phyloP scores from a whole-genome alignment of 2,797 vertebrate genomes.

The Pampus argenteus region DNA sequence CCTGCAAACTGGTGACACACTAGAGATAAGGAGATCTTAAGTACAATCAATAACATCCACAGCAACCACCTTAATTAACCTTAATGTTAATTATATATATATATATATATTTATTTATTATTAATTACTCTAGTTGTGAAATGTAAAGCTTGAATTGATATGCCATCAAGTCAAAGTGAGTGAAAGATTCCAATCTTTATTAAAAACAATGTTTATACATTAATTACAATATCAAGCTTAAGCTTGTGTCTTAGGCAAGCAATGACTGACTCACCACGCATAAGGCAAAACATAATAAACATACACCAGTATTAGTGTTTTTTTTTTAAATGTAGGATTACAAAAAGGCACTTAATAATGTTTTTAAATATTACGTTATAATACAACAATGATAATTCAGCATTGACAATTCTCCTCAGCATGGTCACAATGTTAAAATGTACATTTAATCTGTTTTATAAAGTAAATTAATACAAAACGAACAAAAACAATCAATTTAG shows the following conservation, averaged over 20 bases:
- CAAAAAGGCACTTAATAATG: constrained; percentile 81
- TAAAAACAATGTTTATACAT: constrained; percentile 55
- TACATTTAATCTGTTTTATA: background rate
- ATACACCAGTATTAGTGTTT: constrained; percentile 54
- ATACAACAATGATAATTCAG: constrained; percentile 22
- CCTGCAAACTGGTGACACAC: constrained; percentile 3
- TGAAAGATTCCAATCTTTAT: constrained; percentile 57
- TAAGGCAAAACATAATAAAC: constrained; percentile 64
- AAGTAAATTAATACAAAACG: background rate
- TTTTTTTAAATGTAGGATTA: constrained; percentile 63
- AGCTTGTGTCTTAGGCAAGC: constrained; percentile 46
- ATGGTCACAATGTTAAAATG: constrained; percentile 5
- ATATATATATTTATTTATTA: no score
- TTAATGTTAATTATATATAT: no score
- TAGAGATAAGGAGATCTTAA: constrained; percentile 19
- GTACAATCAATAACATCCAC: constrained; percentile 3
- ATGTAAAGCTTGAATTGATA: background rate
- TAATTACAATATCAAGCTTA: constrained; percentile 47
- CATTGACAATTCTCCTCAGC: constrained; percentile 7
- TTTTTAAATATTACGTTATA: constrained; percentile 43
- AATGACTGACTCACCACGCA: constrained; percentile 46
- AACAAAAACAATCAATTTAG: background rate
- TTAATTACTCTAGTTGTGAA: no score
- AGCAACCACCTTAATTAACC: background rate
- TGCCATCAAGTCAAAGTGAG: constrained; percentile 12